Base-by-base conservation (phyloP, 2,113 vertebrate species). In the Pholis gunnellus region DNA sequence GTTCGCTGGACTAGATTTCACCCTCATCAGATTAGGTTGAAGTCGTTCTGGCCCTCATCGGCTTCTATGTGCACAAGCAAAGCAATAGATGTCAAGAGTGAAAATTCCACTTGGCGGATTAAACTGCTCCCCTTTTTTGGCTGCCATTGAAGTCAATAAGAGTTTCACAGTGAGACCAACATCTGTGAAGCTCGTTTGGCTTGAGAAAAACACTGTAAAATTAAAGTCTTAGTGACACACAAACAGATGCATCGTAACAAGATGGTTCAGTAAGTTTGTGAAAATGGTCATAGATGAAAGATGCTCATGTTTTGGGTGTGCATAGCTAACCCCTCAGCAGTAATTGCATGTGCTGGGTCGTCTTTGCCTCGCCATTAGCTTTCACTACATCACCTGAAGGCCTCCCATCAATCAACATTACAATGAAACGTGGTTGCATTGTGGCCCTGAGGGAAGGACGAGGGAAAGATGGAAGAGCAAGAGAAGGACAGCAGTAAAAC, bases 391-490 rank as follows among this genome's bases (percentile, higher is more conserved):
- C 60, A 85, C 73, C 78, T 50, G 59, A 83, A 89, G 66, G 71
- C 65, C 48, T 64, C 66, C 25, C 63, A 70, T 90, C 83, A 85
- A 88, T 90, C 79, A 84, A 52, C 78, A 86, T 84, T 59, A 81
- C 69, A 75, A 73, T 80, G 67, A 75, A 87, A 88, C 52, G 65
- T 18, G 31, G 63, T 54, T 56, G 25, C 42, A 46, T 36, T 50
- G 40, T 27, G 66, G 71, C 50, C 85, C 67, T 57, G 36, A 72
- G 79, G 81, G 82, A 79, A 54, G 65, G 72, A 79, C 48, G 18
- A 71, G 65, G 15, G 13, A 60, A 69, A 52, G 40, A 75, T 65
- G 50, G 66, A 57, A 48, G 77, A 71, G 60, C 48, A 57, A 20
- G 46, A 72, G 40, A 65, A 75, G 67, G 63, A 64, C 67, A 84